phyloP scores from a whole-genome alignment of 2,888 invertebrate species.

The Horisme vitalbata region DNA sequence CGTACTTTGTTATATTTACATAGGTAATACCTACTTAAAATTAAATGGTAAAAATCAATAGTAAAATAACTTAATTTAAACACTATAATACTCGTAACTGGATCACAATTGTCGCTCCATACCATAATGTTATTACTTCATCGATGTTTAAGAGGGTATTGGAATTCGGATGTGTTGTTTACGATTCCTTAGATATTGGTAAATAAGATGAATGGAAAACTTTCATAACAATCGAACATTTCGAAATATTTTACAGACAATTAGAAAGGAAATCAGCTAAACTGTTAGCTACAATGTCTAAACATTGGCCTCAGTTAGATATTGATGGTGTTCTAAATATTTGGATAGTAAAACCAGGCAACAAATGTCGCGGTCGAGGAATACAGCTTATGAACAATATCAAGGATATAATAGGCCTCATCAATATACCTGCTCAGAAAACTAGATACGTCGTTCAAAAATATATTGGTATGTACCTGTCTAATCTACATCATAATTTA shows the following conservation, averaged over 20 bases:
- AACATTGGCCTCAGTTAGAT: conserved; percentile 91
- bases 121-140: conserved; percentile 30
- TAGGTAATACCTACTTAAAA: too few relatives aligned
- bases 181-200: conserved; percentile 16
- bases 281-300: conserved; percentile 85
- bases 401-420: conserved; percentile 90
- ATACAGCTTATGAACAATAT: conserved; percentile 93
- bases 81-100: too few relatives aligned
- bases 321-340: conserved; percentile 94
- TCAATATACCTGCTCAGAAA: conserved; percentile 87
- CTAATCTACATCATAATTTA: conserved; percentile 20
- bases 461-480: conserved; percentile 91
- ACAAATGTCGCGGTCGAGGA: conserved; percentile 95
- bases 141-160: conserved; percentile 16
- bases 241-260: conserved; percentile 51
- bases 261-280: conserved; percentile 81
- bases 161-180: conserved; percentile 29
- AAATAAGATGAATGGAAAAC: conserved; percentile 15
- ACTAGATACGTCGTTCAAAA: conserved; percentile 96
- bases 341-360: conserved; percentile 98
- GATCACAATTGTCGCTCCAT: conserved; percentile 36
- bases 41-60: too few relatives aligned
- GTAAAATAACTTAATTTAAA: too few relatives aligned
- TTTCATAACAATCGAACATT: conserved; percentile 8
- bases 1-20: not conserved